Conservation (phyloP, 1,140 invertebrate species). For the Drosophila pseudoananassae region DNA sequence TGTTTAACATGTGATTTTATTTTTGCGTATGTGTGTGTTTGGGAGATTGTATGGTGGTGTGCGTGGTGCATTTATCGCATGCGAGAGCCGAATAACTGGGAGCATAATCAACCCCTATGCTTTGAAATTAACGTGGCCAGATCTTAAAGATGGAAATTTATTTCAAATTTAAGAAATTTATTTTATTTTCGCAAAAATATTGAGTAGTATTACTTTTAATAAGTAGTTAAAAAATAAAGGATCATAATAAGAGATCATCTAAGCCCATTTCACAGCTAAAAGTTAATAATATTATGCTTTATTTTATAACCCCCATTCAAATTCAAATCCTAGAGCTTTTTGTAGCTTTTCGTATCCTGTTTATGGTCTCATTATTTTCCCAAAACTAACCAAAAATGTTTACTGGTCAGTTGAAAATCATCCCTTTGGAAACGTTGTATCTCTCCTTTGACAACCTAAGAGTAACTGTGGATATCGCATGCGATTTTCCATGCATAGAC, state of each 20-base stretch:
- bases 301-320: neutral
- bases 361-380: slow-evolving; percentile 25
- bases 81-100: slow-evolving; percentile 36
- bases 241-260: no score
- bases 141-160: neutral
- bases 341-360: neutral
- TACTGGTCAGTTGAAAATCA: slow-evolving; percentile 32
- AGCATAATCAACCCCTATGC: slow-evolving; percentile 43
- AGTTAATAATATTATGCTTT: neutral
- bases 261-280: no score
- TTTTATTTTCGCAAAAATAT: neutral
- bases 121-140: slow-evolving; percentile 38
- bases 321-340: slow-evolving; percentile 3
- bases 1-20: slow-evolving; percentile 10
- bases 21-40: neutral
- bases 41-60: neutral
- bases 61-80: slow-evolving; percentile 52
- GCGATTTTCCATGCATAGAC: slow-evolving; percentile 48
- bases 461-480: slow-evolving; percentile 48
- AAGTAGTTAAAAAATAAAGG: no score
- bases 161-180: neutral
- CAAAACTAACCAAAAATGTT: slow-evolving; percentile 15
- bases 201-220: no score
- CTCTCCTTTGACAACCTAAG: slow-evolving; percentile 2
- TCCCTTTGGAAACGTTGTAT: slow-evolving; percentile 15